Conservation (phyloP, 1,140 invertebrate genomes). For the Anadara kagoshimensis region DNA sequence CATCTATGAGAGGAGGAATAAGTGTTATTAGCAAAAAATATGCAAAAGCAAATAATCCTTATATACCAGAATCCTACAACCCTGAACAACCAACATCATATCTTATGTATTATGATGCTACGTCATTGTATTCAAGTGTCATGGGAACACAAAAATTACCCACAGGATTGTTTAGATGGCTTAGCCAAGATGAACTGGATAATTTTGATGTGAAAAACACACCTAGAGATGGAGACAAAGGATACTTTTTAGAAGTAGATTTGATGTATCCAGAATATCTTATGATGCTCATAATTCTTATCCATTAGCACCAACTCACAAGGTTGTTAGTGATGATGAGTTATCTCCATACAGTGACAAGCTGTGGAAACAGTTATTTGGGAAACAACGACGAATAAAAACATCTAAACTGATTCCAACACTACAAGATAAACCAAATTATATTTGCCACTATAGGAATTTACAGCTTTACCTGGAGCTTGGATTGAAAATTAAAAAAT, state of each 20-base stretch:
- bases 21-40: slow-evolving; percentile 35
- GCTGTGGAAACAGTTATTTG: slow-evolving; percentile 5
- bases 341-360: slow-evolving; percentile 14
- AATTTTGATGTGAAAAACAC: slow-evolving; percentile 68
- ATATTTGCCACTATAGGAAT: slow-evolving; percentile 24
- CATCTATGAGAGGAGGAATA: slow-evolving; percentile 26
- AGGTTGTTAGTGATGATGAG: slow-evolving; percentile 10
- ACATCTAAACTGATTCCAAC: slow-evolving; percentile 18
- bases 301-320: slow-evolving; percentile 64
- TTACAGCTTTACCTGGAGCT: slow-evolving; percentile 16
- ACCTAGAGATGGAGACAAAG: slow-evolving; percentile 67
- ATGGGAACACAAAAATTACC: slow-evolving; percentile 45
- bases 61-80: slow-evolving; percentile 22
- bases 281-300: slow-evolving; percentile 76
- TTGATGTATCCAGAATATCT: slow-evolving; percentile 70
- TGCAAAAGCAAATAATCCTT: slow-evolving; percentile 37
- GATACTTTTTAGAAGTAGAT: slow-evolving; percentile 77
- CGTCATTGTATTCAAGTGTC: slow-evolving; percentile 60
- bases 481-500: slow-evolving; percentile 24
- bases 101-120: slow-evolving; percentile 41
- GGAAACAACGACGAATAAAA: neutral
- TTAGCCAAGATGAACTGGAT: slow-evolving; percentile 20
- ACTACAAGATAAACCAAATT: slow-evolving; percentile 17
- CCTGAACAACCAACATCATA: slow-evolving; percentile 11
- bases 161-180: slow-evolving; percentile 51